Evolutionary conservation across 2,113 vertebrate species (phyloP).

Genomic region (Sylvietta virens): DNA sequence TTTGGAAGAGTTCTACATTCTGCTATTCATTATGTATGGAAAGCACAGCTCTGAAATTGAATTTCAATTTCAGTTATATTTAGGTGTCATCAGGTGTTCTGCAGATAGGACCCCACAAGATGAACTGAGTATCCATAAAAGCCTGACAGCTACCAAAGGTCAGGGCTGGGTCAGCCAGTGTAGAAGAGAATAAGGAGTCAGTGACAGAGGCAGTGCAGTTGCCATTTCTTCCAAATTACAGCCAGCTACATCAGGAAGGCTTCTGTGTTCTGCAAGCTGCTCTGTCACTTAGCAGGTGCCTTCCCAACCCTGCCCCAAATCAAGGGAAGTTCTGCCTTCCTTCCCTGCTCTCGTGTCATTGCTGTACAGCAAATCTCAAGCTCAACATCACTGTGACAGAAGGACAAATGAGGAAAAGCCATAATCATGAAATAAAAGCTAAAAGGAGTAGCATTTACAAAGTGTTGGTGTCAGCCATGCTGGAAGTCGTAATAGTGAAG

Average conservation of each 20-base stretch:
- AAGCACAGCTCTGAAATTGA: not conserved
- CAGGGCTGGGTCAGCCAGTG: not conserved
- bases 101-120: not conserved
- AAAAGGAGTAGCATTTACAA: not conserved
- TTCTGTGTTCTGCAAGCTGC: not conserved
- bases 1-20: not conserved
- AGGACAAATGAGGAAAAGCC: not conserved
- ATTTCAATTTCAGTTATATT: not conserved
- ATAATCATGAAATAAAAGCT: not conserved
- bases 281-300: not conserved
- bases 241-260: not conserved
- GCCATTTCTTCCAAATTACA: not conserved
- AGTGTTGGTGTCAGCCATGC: not conserved
- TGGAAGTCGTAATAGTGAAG: not conserved
- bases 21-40: not conserved
- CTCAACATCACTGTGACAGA: not conserved
- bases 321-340: not conserved
- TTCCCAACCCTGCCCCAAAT: fast-evolving
- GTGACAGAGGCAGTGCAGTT: not conserved
- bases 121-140: not conserved
- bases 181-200: not conserved
- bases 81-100: not conserved
- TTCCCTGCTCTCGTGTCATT: not conserved
- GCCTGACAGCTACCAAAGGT: not conserved
- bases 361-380: not conserved